These are phyloP conservation scores for Chironomus striatipennis DNA, from an alignment of 1,140 invertebrate species.

Conservation along the genomic window DNA sequence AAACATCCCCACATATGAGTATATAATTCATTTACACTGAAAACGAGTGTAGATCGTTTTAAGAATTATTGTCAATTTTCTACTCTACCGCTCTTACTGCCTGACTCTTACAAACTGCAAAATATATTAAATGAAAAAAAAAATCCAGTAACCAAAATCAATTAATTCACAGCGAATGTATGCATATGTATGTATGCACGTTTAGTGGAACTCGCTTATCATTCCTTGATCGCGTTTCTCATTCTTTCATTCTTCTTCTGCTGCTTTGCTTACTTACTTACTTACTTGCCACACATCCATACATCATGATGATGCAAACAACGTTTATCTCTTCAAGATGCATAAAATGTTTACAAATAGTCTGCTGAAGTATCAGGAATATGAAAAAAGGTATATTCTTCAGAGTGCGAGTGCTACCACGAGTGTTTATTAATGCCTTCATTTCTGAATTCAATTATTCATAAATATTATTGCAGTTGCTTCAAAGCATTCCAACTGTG, in stretches of 20 bases:
- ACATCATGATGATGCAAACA: too few relatives aligned
- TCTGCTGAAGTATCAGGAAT: background rate
- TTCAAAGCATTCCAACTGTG: background rate
- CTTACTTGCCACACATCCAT: background rate
- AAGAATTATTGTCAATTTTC: conserved; percentile 14
- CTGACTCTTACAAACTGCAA: too few relatives aligned
- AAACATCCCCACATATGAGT: too few relatives aligned
- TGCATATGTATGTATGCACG: too few relatives aligned
- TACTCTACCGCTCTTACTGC: background rate
- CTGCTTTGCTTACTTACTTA: background rate
- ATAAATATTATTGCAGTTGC: conserved; percentile 2
- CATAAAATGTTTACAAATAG: conserved; percentile 14
- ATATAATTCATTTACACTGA: background rate
- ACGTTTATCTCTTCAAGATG: conserved; percentile 12
- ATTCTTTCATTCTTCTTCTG: background rate
- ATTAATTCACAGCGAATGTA: background rate
- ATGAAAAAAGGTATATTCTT: too few relatives aligned
- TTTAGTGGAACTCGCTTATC: too few relatives aligned
- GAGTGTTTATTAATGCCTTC: conserved; percentile 10
- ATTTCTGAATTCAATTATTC: background rate
- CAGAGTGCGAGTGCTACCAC: background rate
- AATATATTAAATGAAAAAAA: too few relatives aligned
- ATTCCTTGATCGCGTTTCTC: background rate
- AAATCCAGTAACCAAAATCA: background rate
- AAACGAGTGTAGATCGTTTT: background rate